Evolutionary conservation across 2,797 vertebrate genomes (phyloP).

Genomic region (Poliocrania exsul): DNA sequence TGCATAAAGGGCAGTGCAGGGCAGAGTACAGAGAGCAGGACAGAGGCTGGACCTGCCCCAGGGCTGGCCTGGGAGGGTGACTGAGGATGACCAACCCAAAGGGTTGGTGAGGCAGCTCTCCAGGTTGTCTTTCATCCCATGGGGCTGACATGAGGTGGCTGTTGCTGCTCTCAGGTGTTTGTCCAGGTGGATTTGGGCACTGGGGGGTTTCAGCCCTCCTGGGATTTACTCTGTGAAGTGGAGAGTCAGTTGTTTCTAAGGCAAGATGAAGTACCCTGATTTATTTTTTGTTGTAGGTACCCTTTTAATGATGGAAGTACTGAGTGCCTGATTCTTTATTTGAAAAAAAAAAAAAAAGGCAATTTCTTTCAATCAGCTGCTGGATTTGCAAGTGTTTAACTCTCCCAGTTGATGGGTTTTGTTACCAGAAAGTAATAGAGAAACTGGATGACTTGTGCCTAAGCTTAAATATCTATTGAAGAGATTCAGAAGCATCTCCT

Average conservation of each 20-base stretch:
- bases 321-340: neutral
- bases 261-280: neutral
- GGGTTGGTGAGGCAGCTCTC: neutral
- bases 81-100: neutral
- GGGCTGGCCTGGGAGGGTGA: neutral
- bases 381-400: neutral
- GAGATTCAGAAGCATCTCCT: neutral
- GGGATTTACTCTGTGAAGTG: neutral
- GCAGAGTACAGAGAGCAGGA: neutral
- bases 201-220: neutral
- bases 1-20: neutral
- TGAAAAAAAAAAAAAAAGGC: neutral
- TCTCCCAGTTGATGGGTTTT: neutral
- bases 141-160: neutral
- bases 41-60: neutral
- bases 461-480: neutral
- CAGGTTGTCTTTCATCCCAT: neutral
- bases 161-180: neutral
- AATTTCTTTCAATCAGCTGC: neutral
- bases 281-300: neutral
- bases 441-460: neutral
- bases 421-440: neutral
- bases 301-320: neutral
- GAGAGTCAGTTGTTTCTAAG: neutral
- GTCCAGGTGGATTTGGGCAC: neutral